Conservation (phyloP, 2,797 vertebrate genomes). For the Smutsia gigantea region DNA sequence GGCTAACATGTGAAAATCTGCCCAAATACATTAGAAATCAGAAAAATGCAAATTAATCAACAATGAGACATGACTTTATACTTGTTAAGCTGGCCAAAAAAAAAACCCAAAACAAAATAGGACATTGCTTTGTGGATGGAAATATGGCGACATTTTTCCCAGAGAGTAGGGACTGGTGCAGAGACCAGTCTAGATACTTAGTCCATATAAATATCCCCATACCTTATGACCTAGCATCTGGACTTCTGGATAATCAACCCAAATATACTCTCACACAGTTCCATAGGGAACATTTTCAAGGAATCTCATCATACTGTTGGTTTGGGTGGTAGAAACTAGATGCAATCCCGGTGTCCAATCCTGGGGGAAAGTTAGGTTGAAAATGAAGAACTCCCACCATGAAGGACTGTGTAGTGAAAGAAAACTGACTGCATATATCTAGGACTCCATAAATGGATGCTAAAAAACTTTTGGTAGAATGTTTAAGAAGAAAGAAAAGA, state of each 20-base stretch:
- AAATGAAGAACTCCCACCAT: not conserved
- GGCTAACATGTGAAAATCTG: not conserved
- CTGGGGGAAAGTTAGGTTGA: not conserved
- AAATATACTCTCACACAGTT: not conserved
- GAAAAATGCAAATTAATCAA: not conserved
- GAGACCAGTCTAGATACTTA: not conserved
- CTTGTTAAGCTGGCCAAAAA: not conserved
- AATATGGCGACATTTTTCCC: not conserved
- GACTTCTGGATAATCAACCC: not conserved
- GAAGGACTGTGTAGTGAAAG: not conserved
- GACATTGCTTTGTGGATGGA: too few relatives aligned
- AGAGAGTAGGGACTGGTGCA: not conserved
- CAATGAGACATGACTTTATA: not conserved
- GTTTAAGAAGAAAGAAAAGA: slow-evolving; percentile 10
- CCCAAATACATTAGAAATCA: not conserved
- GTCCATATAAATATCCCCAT: not conserved
- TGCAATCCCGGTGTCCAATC: not conserved
- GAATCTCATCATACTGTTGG: not conserved
- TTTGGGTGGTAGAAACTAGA: not conserved
- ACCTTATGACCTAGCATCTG: not conserved
- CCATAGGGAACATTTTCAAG: not conserved
- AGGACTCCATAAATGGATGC: not conserved
- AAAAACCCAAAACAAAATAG: not conserved
- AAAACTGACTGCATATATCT: not conserved
- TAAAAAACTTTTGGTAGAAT: not conserved